These are phyloP conservation scores for Buphagus erythrorhynchus DNA, from an alignment of 2,797 vertebrate species.

Conservation along the genomic window DNA sequence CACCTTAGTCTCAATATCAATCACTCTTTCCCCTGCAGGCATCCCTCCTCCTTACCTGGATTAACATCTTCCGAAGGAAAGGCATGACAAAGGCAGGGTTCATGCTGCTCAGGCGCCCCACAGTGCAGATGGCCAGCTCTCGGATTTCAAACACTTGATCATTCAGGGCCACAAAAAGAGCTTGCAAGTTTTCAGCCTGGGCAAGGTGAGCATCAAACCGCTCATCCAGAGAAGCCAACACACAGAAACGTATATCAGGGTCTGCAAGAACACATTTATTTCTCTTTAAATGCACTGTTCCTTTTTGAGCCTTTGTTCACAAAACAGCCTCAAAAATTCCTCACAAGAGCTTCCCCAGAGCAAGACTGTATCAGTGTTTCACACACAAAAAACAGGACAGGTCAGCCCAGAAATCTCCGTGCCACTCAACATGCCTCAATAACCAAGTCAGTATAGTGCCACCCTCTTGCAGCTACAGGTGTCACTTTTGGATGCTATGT, in stretches of 20 bases:
- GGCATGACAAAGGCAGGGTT: slow-evolving; percentile 99
- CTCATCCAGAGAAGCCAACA: slow-evolving; percentile 95
- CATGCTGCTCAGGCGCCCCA: slow-evolving; percentile 98
- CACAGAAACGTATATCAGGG: slow-evolving; percentile 97
- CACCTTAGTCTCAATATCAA: not conserved
- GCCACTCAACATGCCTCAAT: not conserved
- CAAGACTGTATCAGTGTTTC: not conserved
- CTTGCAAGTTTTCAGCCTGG: slow-evolving; percentile 96
- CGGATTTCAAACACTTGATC: slow-evolving; percentile 99
- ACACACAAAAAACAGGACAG: not conserved
- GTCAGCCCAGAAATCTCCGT: not conserved
- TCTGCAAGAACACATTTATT: slow-evolving; percentile 78
- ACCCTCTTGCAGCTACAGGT: not conserved
- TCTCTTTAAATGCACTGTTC: not conserved
- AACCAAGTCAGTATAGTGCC: not conserved
- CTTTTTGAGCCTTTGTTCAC: not conserved
- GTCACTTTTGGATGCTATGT: not conserved
- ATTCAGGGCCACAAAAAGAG: slow-evolving; percentile 95
- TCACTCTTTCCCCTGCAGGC: not conserved
- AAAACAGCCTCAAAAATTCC: not conserved
- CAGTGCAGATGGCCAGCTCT: slow-evolving; percentile 97
- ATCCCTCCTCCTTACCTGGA: slow-evolving; percentile 84
- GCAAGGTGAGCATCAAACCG: slow-evolving; percentile 96
- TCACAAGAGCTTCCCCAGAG: not conserved
- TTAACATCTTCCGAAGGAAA: slow-evolving; percentile 98